Evolutionary conservation across 2,797 vertebrate genomes (phyloP).

Genomic region (Mastacembelus armatus): DNA sequence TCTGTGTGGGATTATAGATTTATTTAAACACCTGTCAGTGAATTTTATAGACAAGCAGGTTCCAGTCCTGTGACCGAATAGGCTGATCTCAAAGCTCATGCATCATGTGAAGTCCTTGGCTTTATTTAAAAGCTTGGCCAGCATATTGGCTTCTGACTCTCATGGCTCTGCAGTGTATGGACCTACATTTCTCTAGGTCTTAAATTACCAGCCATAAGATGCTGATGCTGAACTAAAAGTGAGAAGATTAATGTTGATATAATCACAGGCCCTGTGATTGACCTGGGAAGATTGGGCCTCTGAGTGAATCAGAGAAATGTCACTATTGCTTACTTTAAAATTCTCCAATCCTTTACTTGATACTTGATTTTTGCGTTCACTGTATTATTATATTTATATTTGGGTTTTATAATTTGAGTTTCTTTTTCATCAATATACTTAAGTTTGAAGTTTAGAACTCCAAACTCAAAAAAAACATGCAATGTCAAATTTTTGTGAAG

Average conservation of each 20-base stretch:
- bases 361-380: conserved; percentile 9
- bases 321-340: neutral
- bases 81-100: conserved; percentile 35
- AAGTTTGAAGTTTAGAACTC: conserved; percentile 1
- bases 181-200: conserved; percentile 48
- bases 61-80: neutral
- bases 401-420: neutral
- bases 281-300: conserved; percentile 42
- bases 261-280: conserved; percentile 65
- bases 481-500: too few relatives aligned
- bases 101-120: conserved; percentile 41
- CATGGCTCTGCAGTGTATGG: conserved; percentile 41
- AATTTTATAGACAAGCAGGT: neutral
- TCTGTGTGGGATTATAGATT: too few relatives aligned
- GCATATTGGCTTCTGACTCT: conserved; percentile 64
- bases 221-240: conserved; percentile 64
- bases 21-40: too few relatives aligned
- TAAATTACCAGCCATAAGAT: conserved; percentile 64
- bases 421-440: neutral
- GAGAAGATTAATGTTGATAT: conserved; percentile 68
- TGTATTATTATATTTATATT: conserved; percentile 10
- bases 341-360: conserved; percentile 6
- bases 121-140: conserved; percentile 72
- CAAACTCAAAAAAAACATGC: too few relatives aligned
- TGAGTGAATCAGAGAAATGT: conserved; percentile 33